A percentile compares a stretch with the other conserved stretches of the same genome.
phyloP scores from a whole-genome alignment of 1,140 invertebrate genomes.

The Acyrthosiphon pisum region DNA sequence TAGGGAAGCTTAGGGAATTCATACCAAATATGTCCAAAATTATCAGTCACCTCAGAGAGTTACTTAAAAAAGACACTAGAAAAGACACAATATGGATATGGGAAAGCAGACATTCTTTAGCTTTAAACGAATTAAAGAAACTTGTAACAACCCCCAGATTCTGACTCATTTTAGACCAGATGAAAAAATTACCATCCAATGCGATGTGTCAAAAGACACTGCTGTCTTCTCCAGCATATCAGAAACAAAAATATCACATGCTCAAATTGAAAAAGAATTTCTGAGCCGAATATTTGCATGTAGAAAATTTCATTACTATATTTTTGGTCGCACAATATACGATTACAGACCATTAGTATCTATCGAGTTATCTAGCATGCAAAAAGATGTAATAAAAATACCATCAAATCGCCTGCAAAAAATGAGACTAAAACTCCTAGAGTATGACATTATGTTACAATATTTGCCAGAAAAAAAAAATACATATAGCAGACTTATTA shows the following conservation, averaged over 20 bases:
- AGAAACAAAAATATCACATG: slow-evolving; percentile 9
- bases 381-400: slow-evolving; percentile 6
- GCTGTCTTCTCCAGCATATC: slow-evolving; percentile 31
- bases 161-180: not conserved
- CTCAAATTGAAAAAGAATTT: slow-evolving; percentile 28
- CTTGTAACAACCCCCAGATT: not conserved
- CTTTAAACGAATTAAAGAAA: slow-evolving; percentile 47
- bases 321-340: slow-evolving; percentile 21
- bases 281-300: not conserved
- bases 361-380: not conserved
- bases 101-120: slow-evolving; percentile 57
- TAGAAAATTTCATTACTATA: slow-evolving; percentile 34
- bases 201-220: not conserved
- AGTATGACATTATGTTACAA: not conserved
- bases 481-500: not conserved
- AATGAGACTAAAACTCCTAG: not conserved
- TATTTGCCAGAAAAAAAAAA: slow-evolving; percentile 6
- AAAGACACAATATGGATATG: slow-evolving; percentile 58
- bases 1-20: slow-evolving; percentile 62
- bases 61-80: too few species aligned
- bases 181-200: not conserved
- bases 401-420: not conserved
- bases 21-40: slow-evolving; percentile 61
- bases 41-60: slow-evolving; percentile 57
- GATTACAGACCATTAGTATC: not conserved